Evolutionary conservation across 2,113 vertebrate species (phyloP), one percentile per base, ranked within the genome.

Genomic region (Ibidorhyncha struthersii): DNA sequence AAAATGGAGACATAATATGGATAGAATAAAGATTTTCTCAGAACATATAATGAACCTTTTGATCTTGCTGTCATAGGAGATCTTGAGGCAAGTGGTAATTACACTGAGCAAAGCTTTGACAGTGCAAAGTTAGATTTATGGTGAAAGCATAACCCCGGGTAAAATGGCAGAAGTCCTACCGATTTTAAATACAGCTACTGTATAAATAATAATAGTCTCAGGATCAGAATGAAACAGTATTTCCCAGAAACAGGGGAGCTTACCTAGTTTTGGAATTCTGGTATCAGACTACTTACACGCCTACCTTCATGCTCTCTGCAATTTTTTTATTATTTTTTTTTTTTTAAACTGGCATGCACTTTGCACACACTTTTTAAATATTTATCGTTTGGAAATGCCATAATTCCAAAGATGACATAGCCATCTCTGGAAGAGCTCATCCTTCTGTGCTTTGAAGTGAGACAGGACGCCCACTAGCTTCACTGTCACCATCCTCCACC

Each of bases 51-150:
- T 80, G 80, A 93, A 70, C 80, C 67, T 89, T 92, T 96, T 91
- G 89, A 86, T 95, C 86, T 87, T 89, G 62, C 86, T 96, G 89
- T 91, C 91, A 92, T 0, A 3, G 53, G 55, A 89, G 47, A 89
- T 86, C 76, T 93, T n/a, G 40, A 90, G 82, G 82, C 71, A 95
- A 95, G 30, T 34, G 29, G 71, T 58, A 96, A 95, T 95, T 86
- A 86, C 58, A 77, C 74, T n/a, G 29, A 83, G 91, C 58, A 92
- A 90, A 83, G 71, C 76, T 93, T 32, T 96, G 67, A 93, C 86
- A 94, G 55, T 1, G 1, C 29, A 82, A 79, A 70, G 55, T 87
- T 79, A 87, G 67, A 83, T 96, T 96, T 66, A 86, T 45, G 50
- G 76, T 62, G 76, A 72, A 96, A 89, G 59, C 55, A 90, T 53